Evolutionary conservation across 2,888 invertebrate species (phyloP).

Genomic region (Venusia cambrica): DNA sequence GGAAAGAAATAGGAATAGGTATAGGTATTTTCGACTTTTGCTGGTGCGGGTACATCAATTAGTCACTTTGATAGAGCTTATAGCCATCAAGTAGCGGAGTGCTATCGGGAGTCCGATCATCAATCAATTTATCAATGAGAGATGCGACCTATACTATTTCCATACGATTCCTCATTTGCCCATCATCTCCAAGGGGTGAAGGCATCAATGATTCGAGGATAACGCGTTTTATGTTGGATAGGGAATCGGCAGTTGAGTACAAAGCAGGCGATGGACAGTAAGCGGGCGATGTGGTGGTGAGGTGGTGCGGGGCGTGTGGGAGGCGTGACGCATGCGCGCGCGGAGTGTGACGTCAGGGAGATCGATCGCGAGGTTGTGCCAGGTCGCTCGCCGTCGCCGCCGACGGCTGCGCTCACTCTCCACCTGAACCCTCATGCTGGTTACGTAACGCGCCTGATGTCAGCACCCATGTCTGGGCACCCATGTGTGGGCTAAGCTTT

Average conservation of each 20-base stretch:
- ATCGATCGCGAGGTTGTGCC: slow-evolving; percentile 51
- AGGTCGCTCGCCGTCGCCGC: slow-evolving; percentile 18
- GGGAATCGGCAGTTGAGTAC: not conserved
- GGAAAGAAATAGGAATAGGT: no score
- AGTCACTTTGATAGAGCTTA: no score
- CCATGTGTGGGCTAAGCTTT: slow-evolving; percentile 97
- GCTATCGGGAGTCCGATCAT: slow-evolving; percentile 37
- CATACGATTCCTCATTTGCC: slow-evolving; percentile 6
- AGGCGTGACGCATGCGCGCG: slow-evolving; percentile 36
- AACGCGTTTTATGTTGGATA: slow-evolving; percentile 14
- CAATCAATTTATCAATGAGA: slow-evolving; percentile 70
- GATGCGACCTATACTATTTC: slow-evolving; percentile 20
- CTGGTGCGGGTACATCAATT: no score
- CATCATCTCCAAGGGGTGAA: slow-evolving; percentile 6
- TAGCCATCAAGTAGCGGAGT: slow-evolving; percentile 4
- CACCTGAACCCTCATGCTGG: slow-evolving; percentile 44
- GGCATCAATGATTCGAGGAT: slow-evolving; percentile 5
- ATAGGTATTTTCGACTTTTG: no score
- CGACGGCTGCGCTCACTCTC: slow-evolving; percentile 40
- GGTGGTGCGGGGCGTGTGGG: slow-evolving; percentile 26
- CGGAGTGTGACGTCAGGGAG: slow-evolving; percentile 67
- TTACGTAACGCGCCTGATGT: slow-evolving; percentile 67
- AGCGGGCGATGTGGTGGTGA: slow-evolving; percentile 1
- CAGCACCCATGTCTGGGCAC: slow-evolving; percentile 41
- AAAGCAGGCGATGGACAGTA: slow-evolving; percentile 31